Conservation (phyloP, 2,888 invertebrate genomes). For the Drosophila kuntzei region DNA sequence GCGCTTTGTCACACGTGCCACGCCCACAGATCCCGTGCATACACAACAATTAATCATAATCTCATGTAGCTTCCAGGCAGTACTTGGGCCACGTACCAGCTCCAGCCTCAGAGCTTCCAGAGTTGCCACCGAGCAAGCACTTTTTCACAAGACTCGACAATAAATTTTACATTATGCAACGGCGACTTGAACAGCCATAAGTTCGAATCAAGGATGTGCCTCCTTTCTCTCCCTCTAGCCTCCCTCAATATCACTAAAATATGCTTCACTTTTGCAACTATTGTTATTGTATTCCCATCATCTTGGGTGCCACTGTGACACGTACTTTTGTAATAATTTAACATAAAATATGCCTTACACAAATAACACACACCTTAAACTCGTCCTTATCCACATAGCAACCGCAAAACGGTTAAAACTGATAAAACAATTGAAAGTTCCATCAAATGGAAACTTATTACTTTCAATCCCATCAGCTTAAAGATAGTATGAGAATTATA, state of each 20-base stretch:
- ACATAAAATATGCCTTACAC: constrained; percentile 68
- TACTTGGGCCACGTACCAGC: constrained; percentile 66
- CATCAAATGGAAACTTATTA: constrained; percentile 8
- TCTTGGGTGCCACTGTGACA: constrained; percentile 42
- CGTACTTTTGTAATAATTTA: constrained; percentile 71
- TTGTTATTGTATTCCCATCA: constrained; percentile 69
- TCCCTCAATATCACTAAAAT: constrained; percentile 45
- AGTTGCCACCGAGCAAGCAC: constrained; percentile 37
- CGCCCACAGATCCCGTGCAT: constrained; percentile 53
- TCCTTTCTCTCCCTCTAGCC: background rate
- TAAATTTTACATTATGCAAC: constrained; percentile 71
- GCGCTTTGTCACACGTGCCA: constrained; percentile 74
- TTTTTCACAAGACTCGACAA: constrained; percentile 71
- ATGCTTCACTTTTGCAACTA: constrained; percentile 64
- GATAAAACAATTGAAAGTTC: constrained; percentile 14
- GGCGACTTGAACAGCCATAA: constrained; percentile 75
- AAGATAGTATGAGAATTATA: background rate
- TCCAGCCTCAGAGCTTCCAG: constrained; percentile 20
- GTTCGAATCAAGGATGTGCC: constrained; percentile 63
- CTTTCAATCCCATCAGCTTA: background rate
- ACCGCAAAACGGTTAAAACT: constrained; percentile 15
- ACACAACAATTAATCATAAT: constrained; percentile 76
- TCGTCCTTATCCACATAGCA: constrained; percentile 8
- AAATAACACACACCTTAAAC: constrained; percentile 10
- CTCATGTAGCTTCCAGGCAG: constrained; percentile 66